phyloP scores from a whole-genome alignment of 2,797 vertebrate genomes.

The Cynodonichthys magdalenae region DNA sequence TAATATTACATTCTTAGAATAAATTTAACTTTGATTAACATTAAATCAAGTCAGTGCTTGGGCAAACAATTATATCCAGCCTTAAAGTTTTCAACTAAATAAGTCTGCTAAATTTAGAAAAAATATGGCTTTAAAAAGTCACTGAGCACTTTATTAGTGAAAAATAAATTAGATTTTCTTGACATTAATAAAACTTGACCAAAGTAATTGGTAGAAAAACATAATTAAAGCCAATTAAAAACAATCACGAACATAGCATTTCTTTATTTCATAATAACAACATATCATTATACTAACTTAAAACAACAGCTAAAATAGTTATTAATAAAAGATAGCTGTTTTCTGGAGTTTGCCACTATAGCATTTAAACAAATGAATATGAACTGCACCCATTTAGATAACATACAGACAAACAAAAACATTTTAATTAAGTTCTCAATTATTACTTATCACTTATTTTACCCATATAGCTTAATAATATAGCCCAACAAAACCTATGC shows the following conservation, averaged over 20 bases:
- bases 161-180: neutral
- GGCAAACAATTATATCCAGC: conserved; percentile 1
- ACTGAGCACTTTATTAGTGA: neutral
- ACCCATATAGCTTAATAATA: neutral
- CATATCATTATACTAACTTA: too few relatives aligned
- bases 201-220: conserved; percentile 9
- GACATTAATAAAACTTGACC: neutral
- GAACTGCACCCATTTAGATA: neutral
- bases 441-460: too few relatives aligned
- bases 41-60: neutral
- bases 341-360: too few relatives aligned
- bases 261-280: neutral
- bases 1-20: neutral
- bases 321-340: neutral
- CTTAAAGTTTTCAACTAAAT: neutral
- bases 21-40: conserved; percentile 11
- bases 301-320: too few relatives aligned
- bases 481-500: too few relatives aligned
- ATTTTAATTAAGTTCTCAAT: too few relatives aligned
- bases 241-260: conserved; percentile 2
- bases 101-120: conserved; percentile 17
- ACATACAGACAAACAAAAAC: too few relatives aligned
- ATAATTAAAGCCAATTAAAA: conserved; percentile 2
- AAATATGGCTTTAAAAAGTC: neutral
- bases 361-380: conserved; percentile 27